Base-by-base conservation (phyloP, 2,797 vertebrate species). In the Lerista edwardsae region DNA sequence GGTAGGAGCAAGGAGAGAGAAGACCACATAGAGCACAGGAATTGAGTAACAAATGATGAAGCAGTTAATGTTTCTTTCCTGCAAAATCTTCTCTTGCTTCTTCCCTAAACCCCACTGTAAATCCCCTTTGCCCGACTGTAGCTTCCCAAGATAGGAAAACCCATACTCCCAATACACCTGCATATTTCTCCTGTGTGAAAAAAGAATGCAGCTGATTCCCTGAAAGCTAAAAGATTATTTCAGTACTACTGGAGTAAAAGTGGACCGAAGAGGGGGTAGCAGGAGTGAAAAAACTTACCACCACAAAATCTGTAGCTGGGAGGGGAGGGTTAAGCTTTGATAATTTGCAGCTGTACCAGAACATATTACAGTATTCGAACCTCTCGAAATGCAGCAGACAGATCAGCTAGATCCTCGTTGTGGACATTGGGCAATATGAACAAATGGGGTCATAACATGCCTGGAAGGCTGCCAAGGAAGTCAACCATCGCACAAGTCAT, bases 1-100 rank as follows among this genome's bases (percentile, higher is more conserved):
- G 86, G 83, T 0, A 25, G 87, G 79, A 85, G 79, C 85, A 86
- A 89, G 76, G 87, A 72, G 87, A 86, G 80, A 82, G 85, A 83
- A 88, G 27, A 17, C 34, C n/a, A 61, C 14, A 59, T 3, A 57
- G n/a, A 15, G 31, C 64, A 31, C 15, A 31, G 44, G 73, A 7
- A n/a, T 21, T 2, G 21, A 2, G 11, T 8, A 21, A 19, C 67
- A 39, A 55, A 72, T 25, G 31, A 29, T 29, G 31, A 65, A 71
- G 29, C 21, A 55, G 65, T 39, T 25, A 5, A 15, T 7, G 17
- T 44, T 73, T 41, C 34, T 25, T n/a, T 76, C 19, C 6, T 6
- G 65, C 64, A 12, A 11, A 44, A 12, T 34, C 34, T 62, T 64
- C 82, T 31, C 69, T 41, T 41, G 9, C 61, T 86, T 72, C 83